A percentile compares a stretch with the other conserved stretches of the same genome.
These are phyloP conservation scores for Cochlearius cochlearius DNA, from an alignment of 2,113 vertebrate genomes.

Conservation along the genomic window DNA sequence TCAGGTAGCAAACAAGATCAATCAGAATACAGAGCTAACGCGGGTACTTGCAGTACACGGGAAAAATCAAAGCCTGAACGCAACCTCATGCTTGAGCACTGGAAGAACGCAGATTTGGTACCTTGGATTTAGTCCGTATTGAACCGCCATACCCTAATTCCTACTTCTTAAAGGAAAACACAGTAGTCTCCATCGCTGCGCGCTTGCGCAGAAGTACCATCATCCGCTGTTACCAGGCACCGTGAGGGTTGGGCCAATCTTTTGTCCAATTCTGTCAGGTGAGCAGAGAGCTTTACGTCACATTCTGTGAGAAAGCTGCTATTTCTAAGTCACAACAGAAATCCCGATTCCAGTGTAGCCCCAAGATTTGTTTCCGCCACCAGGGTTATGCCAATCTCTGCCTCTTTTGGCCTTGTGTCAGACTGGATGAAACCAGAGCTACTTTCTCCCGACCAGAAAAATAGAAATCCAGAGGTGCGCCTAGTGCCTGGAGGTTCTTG, in stretches of 20 bases:
- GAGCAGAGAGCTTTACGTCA: background rate
- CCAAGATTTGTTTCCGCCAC: background rate
- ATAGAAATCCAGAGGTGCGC: background rate
- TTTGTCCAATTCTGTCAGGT: background rate
- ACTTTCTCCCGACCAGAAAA: background rate
- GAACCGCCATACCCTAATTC: background rate
- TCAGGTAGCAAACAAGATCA: background rate
- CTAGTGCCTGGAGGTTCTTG: background rate
- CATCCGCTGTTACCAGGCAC: too few species aligned
- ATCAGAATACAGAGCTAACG: background rate
- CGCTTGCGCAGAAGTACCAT: background rate
- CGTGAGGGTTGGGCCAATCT: background rate
- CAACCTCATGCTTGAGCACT: background rate
- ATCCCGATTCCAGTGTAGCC: rapidly evolving
- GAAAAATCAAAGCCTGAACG: background rate
- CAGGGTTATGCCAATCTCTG: background rate
- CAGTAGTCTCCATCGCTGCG: background rate
- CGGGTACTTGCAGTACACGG: too few species aligned
- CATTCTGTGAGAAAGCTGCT: background rate
- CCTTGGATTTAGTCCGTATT: background rate
- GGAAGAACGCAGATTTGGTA: background rate
- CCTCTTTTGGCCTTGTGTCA: background rate
- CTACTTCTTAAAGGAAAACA: background rate
- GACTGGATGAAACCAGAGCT: background rate
- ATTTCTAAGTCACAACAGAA: background rate